These are phyloP conservation scores for Mustelus asterias DNA, from an alignment of 2,113 vertebrate species.

Conservation along the genomic window DNA sequence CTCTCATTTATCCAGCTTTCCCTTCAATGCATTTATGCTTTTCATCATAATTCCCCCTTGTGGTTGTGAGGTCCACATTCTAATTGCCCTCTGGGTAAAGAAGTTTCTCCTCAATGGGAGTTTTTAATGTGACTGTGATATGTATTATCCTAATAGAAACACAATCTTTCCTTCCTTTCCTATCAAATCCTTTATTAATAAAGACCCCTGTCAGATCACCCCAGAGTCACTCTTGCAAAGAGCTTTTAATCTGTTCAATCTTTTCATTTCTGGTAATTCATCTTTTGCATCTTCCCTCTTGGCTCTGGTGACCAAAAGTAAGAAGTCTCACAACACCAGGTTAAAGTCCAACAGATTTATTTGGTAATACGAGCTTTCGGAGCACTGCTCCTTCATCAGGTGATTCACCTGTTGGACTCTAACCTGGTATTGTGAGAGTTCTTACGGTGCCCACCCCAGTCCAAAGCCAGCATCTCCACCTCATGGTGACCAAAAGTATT, in stretches of 20 bases:
- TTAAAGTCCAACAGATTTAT: no score
- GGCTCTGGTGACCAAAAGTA: no score
- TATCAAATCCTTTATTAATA: neutral
- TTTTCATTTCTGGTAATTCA: neutral
- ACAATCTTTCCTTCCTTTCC: neutral
- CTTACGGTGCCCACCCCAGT: no score
- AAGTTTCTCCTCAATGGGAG: neutral
- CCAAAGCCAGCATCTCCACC: no score
- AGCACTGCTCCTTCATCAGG: no score
- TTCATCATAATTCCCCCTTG: neutral
- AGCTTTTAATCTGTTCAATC: neutral
- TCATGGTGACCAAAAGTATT: neutral
- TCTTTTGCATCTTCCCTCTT: neutral
- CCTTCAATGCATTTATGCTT: neutral
- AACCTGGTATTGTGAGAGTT: no score
- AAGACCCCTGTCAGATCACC: neutral
- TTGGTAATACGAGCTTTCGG: no score
- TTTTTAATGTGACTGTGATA: neutral
- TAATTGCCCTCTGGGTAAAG: neutral
- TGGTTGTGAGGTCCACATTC: neutral
- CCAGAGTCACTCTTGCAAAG: no score
- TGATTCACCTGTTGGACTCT: no score
- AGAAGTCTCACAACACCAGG: no score
- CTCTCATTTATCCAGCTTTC: neutral
- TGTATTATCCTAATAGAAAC: no score